Base-by-base conservation (phyloP, 2,113 vertebrate species). In the Falco punctatus region DNA sequence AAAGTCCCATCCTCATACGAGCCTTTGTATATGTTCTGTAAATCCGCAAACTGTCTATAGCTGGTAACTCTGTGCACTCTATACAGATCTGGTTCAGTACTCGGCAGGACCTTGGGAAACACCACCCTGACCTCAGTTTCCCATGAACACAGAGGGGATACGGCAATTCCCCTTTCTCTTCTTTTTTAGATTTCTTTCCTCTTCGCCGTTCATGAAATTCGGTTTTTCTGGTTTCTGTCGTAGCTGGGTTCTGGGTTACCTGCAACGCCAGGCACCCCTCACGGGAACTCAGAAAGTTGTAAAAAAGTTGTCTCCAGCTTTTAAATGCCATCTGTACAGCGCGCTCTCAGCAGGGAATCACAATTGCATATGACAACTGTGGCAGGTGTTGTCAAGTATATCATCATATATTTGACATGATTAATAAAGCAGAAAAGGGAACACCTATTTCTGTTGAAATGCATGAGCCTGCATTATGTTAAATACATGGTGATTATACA, bases 401-500 rank as follows among this genome's bases (percentile, higher is more conserved):
- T 94, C 95, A 91, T 88, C 90, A 30, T 96, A 94, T 97, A 97
- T 97, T 97, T 97, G 96, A 96, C 88, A 75, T 10, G 44, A 82
- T 82, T 96, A 95, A 97, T 82, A 85, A 96, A 92, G 93, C 94
- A 81, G 96, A 96, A 92, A 94, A 93, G 61, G 92, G 91, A 96
- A 94, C 82, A 97, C 80, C 95, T 92, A 73, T 87, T 97, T 98
- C 91, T 92, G 18, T 74, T 89, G 94, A 92, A 97, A 97, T 73
- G 96, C 94, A 95, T 96, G 95, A 97, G 89, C 95, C 95, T 88
- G 82, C 73, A 71, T 86, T 94, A 92, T 89, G 91, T 67, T 82
- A 91, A 97, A 72, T 92, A 97, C 91, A 95, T 94, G 97, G 97
- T 94, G 96, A 91, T 97, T 97, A 95, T 96, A 81, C 95, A 97